These are phyloP conservation scores for Mesocentrotus franciscanus DNA, from an alignment of 53 echinoderm and acorn worm species.

Conservation along the genomic window DNA sequence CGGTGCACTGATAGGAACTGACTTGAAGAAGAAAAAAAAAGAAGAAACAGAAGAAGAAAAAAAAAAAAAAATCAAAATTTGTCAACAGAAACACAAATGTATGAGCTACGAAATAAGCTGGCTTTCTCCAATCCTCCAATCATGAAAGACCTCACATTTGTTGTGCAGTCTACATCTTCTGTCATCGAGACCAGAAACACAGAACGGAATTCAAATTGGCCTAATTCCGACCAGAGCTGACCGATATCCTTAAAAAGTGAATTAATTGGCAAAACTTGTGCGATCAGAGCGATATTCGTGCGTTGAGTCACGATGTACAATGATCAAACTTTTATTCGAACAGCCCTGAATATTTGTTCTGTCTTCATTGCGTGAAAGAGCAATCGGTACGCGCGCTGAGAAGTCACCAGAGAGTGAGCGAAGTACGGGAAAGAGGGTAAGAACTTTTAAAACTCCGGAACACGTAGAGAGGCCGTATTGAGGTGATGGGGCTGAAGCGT, in stretches of 20 bases:
- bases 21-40: neutral
- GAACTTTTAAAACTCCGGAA: slow-evolving; percentile 20
- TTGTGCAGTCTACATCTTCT: neutral
- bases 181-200: neutral
- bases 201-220: neutral
- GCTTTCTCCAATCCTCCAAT: neutral
- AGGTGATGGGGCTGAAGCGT: neutral
- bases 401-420: neutral
- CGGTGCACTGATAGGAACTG: neutral
- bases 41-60: too few species aligned
- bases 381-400: neutral
- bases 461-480: neutral
- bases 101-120: neutral
- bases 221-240: neutral
- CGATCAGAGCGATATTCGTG: neutral
- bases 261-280: neutral
- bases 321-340: neutral
- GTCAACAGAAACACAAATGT: neutral
- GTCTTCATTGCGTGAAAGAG: neutral
- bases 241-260: neutral
- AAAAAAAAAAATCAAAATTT: too few species aligned
- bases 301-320: slow-evolving; percentile 5
- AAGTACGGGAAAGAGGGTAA: neutral
- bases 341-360: neutral
- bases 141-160: neutral